Evolutionary conservation across 2,113 vertebrate genomes (phyloP).

Genomic region (Chlorocebus sabaeus): DNA sequence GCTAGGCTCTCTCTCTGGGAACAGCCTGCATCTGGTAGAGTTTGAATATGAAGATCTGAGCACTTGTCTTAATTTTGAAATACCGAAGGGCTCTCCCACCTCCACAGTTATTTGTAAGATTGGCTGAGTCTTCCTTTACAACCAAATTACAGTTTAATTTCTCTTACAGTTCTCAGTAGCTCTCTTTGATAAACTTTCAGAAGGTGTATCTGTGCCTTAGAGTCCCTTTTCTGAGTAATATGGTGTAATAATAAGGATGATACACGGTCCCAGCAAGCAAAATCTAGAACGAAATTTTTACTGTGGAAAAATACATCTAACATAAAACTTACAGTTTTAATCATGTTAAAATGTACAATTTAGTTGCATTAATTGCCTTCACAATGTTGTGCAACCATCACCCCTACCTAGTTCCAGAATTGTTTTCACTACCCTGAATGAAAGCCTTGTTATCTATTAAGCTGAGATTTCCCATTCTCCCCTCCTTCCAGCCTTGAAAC

Average conservation of each 20-base stretch:
- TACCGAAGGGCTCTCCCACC: not conserved
- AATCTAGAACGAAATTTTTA: not conserved
- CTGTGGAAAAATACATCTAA: not conserved
- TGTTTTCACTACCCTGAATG: not conserved
- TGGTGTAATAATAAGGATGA: not conserved
- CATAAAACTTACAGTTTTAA: not conserved
- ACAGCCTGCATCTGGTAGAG: not conserved
- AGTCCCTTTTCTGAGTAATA: not conserved
- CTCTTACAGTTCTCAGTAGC: not conserved
- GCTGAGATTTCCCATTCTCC: not conserved
- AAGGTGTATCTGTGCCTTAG: not conserved
- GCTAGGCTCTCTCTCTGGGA: not conserved
- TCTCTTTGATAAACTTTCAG: not conserved
- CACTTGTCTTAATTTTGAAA: not conserved
- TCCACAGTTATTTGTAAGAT: not conserved
- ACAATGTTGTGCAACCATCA: not conserved
- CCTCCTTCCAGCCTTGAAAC: not conserved
- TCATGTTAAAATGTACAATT: not conserved
- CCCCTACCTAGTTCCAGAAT: not conserved
- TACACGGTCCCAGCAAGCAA: not conserved
- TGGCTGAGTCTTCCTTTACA: not conserved
- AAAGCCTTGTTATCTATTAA: not conserved
- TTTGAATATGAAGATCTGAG: not conserved
- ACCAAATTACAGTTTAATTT: not conserved
- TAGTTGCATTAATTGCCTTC: not conserved